Evolutionary conservation across 1,140 invertebrate species (phyloP).

Genomic region (Condylostylus longicornis): DNA sequence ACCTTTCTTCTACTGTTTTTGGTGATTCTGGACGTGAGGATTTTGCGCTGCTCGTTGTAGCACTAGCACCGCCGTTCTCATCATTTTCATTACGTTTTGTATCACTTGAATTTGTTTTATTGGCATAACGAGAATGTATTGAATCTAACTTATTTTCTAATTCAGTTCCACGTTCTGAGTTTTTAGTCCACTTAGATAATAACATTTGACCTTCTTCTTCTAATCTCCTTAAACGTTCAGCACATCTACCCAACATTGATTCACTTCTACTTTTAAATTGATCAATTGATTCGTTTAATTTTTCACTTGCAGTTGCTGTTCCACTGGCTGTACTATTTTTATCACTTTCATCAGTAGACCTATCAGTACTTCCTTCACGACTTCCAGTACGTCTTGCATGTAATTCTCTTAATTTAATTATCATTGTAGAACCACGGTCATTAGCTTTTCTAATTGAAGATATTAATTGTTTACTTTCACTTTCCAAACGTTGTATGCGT

Average conservation of each 20-base stretch:
- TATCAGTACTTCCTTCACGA: slow-evolving; percentile 27
- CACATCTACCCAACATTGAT: slow-evolving; percentile 23
- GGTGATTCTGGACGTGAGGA: slow-evolving; percentile 3
- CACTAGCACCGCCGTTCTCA: slow-evolving; percentile 20
- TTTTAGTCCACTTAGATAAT: slow-evolving; percentile 13
- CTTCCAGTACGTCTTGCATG: slow-evolving; percentile 13
- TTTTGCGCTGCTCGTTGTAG: slow-evolving; percentile 4
- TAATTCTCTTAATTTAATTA: slow-evolving; percentile 22
- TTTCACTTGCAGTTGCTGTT: not conserved
- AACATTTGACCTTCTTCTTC: slow-evolving; percentile 22
- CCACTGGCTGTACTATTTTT: not conserved
- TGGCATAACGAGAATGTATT: slow-evolving; percentile 14
- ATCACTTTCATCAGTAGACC: slow-evolving; percentile 22
- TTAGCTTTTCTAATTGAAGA: slow-evolving; percentile 39
- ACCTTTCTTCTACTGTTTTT: slow-evolving; percentile 19
- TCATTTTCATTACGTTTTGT: slow-evolving; percentile 3
- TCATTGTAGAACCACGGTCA: slow-evolving; percentile 32
- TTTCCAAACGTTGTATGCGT: slow-evolving; percentile 51
- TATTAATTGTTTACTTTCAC: slow-evolving; percentile 51
- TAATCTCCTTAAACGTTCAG: slow-evolving; percentile 24
- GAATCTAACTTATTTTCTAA: slow-evolving; percentile 14
- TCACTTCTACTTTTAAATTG: not conserved
- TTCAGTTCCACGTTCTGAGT: slow-evolving; percentile 28
- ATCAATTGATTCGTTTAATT: not conserved
- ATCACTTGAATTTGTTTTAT: not conserved